Evolutionary conservation across 2,113 vertebrate genomes (phyloP).

Genomic region (Neotragus pygmaeus): DNA sequence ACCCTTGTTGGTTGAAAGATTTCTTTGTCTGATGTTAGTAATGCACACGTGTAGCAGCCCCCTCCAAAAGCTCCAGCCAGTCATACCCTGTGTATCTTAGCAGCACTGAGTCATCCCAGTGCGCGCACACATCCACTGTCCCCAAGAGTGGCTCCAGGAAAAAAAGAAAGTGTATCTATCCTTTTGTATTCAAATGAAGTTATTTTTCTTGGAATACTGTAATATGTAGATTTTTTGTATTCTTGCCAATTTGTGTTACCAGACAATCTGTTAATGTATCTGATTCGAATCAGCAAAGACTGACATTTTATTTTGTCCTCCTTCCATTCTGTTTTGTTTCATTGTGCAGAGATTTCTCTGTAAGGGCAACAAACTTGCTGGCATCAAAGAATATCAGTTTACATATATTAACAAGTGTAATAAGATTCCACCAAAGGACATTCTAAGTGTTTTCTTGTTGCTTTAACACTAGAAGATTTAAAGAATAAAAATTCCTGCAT

Average conservation of each 20-base stretch:
- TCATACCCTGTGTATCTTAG: constrained; percentile 84
- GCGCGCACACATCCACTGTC: constrained; percentile 82
- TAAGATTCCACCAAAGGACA: constrained; percentile 99
- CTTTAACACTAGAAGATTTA: constrained; percentile 98
- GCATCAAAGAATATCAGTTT: constrained; percentile 99
- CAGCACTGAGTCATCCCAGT: constrained; percentile 78
- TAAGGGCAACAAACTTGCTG: constrained; percentile 95
- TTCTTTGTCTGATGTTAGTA: constrained; percentile 95
- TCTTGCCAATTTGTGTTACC: constrained; percentile 94
- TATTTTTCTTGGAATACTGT: constrained; percentile 96
- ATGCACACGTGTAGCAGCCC: constrained; percentile 91
- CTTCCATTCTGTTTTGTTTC: constrained; percentile 82
- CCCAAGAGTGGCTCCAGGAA: constrained; percentile 87
- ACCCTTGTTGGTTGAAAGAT: constrained; percentile 92
- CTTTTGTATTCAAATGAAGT: constrained; percentile 98
- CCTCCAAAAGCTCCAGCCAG: constrained; percentile 78
- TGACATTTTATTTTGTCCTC: constrained; percentile 78
- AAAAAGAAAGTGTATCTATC: constrained; percentile 93
- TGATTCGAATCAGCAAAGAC: constrained; percentile 82
- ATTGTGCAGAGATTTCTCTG: constrained; percentile 93
- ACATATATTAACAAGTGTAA: constrained; percentile 96
- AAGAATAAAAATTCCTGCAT: constrained; percentile 89
- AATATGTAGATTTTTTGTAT: constrained; percentile 96
- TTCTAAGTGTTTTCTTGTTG: constrained; percentile 99
- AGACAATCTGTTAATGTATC: constrained; percentile 90